These are phyloP conservation scores for Brachypterus glaber DNA, from an alignment of 2,888 invertebrate genomes.

Conservation along the genomic window DNA sequence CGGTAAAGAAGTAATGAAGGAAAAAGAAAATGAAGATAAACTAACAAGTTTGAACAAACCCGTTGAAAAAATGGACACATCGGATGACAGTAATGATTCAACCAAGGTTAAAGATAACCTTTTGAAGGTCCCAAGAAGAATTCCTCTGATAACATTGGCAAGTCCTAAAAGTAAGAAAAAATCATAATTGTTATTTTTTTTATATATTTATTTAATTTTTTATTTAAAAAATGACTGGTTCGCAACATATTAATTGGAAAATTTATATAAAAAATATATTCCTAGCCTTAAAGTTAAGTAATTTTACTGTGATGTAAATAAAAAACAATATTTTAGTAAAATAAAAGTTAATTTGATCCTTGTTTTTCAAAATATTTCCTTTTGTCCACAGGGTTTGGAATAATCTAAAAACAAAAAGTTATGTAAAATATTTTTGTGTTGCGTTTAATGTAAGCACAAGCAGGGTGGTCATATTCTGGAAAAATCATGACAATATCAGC, in stretches of 20 bases:
- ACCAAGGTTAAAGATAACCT: constrained; percentile 4
- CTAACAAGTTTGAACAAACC: constrained; percentile 46
- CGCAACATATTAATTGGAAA: no score
- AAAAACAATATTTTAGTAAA: constrained; percentile 2
- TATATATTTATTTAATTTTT: no score
- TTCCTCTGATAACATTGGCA: constrained; percentile 65
- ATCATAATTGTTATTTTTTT: background rate
- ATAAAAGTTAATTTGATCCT: constrained; percentile 21
- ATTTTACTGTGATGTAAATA: constrained; percentile 8
- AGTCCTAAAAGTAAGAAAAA: constrained; percentile 62
- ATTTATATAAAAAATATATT: no score
- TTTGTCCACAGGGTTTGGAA: constrained; percentile 71
- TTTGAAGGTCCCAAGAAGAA: constrained; percentile 42
- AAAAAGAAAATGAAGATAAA: constrained; percentile 19
- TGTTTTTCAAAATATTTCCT: constrained; percentile 70
- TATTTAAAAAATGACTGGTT: no score
- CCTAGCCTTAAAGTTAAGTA: no score
- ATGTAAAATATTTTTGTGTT: no score
- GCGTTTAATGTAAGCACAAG: constrained; percentile 3
- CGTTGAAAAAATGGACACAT: constrained; percentile 6
- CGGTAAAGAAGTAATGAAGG: constrained; percentile 20
- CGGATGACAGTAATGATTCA: constrained; percentile 7
- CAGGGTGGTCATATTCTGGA: no score
- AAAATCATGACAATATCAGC: no score
- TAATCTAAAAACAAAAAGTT: constrained; percentile 58